These are phyloP conservation scores for Pavo muticus DNA, from an alignment of 2,113 vertebrate species.

Conservation along the genomic window DNA sequence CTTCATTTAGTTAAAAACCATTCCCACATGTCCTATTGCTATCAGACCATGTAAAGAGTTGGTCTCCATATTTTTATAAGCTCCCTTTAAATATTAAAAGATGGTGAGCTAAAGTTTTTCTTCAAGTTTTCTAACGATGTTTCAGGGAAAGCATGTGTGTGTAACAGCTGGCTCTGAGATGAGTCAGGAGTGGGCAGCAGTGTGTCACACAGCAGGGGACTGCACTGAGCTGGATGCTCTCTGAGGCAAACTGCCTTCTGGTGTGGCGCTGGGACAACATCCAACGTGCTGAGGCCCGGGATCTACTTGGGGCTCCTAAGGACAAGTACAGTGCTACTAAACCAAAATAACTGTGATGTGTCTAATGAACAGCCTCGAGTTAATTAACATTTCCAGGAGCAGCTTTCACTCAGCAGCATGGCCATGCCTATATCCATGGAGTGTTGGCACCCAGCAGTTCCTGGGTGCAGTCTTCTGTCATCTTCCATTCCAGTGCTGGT, in stretches of 20 bases:
- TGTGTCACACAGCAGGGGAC: background rate
- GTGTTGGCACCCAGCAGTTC: background rate
- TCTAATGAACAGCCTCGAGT: background rate
- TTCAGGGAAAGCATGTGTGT: background rate
- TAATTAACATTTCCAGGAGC: background rate
- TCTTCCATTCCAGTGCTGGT: background rate
- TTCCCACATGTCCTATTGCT: background rate
- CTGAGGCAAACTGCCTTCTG: background rate
- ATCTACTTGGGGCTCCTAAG: background rate
- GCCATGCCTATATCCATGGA: background rate
- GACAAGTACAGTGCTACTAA: background rate
- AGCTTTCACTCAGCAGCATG: accelerated
- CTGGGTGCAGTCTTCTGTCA: background rate
- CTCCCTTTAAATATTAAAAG: background rate
- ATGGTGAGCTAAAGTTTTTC: accelerated
- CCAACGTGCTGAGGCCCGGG: background rate
- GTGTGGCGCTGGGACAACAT: background rate
- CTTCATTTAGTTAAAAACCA: background rate
- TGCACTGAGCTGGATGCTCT: background rate
- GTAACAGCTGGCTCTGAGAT: background rate
- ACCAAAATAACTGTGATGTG: background rate
- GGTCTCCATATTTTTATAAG: background rate
- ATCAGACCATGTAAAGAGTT: background rate
- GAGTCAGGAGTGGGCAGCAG: background rate
- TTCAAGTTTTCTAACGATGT: background rate